Base-by-base conservation (phyloP, 2,113 vertebrate genomes). In the Oryzias curvinotus region DNA sequence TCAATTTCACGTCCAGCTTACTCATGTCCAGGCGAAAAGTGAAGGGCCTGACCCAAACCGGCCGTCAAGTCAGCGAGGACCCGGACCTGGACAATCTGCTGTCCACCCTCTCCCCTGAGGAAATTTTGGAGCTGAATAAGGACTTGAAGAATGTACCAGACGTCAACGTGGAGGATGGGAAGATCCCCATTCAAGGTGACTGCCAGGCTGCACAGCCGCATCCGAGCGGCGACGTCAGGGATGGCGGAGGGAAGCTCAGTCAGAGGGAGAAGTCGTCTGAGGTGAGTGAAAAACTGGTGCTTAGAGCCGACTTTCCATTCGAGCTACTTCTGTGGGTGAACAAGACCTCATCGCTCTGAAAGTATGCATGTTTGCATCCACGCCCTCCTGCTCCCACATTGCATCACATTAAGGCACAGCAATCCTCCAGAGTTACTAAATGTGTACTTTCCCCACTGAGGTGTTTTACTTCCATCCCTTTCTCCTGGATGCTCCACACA, bases 121-220 rank as follows among this genome's bases (percentile, higher is more conserved):
- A 93, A 64, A 45, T 93, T 86, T 88, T 92, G 69, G 89, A 92
- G 82, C 83, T 93, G 71, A 68, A 92, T 78, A 85, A 88, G 57
- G 91, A 91, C 65, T 88, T 93, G 62, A 87, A 95, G 85, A 94
- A 94, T 5, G 93, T 91, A 56, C 94, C 88, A 3, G 96, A 98
- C 62, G 54, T 93, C 0, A 94, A 94, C 1, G 92, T 91, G 5
- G 90, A 93, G 1, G 87, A 83, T 19, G 93, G 93, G 25, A 73
- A 84, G 73, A 45, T 79, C 71, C 42, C 90, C 80, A 81, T 82
- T 74, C 74, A 92, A 79, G 18, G 92, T 69, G 88, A 88, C 56
- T 93, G 80, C 51, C 88, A 76, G 15, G 3, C 51, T 7, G 54
- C 21, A 0, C 73, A 81, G 62, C 52, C 68, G 17, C 59, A 70